Conservation (phyloP, 1,140 invertebrate species). For the Halesus radiatus region DNA sequence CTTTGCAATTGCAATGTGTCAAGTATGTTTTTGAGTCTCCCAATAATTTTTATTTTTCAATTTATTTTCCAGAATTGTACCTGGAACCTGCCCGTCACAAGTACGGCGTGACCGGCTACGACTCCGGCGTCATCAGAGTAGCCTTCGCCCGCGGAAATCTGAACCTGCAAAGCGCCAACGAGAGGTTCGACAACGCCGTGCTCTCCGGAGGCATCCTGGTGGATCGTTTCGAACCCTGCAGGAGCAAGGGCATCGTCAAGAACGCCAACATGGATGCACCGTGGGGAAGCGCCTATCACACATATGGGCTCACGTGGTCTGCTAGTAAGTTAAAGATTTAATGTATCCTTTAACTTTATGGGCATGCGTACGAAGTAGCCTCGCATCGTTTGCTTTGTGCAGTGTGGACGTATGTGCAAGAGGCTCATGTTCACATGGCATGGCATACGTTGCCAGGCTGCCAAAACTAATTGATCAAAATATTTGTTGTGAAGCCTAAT, state of each 20-base stretch:
- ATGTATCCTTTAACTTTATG: too few species aligned
- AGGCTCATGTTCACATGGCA: too few species aligned
- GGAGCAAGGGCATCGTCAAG: neutral
- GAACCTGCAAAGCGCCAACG: neutral
- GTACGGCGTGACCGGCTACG: slow-evolving; percentile 69
- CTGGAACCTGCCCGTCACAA: slow-evolving; percentile 69
- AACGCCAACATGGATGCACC: neutral
- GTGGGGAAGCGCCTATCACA: slow-evolving; percentile 43
- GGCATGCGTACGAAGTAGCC: too few species aligned
- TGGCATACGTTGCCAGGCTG: too few species aligned
- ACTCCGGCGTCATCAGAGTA: slow-evolving; percentile 69
- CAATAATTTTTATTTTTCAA: too few species aligned
- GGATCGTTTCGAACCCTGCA: slow-evolving; percentile 35
- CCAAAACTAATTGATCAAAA: too few species aligned
- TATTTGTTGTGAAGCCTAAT: too few species aligned
- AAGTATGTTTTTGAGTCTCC: too few species aligned
- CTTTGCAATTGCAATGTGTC: too few species aligned
- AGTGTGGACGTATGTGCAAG: too few species aligned
- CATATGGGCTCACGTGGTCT: slow-evolving; percentile 46
- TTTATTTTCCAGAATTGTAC: slow-evolving; percentile 68
- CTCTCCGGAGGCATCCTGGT: slow-evolving; percentile 43
- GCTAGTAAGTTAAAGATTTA: slow-evolving; percentile 5
- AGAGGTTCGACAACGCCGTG: slow-evolving; percentile 21
- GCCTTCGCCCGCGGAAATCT: slow-evolving; percentile 68
- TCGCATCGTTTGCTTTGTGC: too few species aligned